Evolutionary conservation across 2,888 invertebrate species (phyloP).

Genomic region (Daptonema setosum): DNA sequence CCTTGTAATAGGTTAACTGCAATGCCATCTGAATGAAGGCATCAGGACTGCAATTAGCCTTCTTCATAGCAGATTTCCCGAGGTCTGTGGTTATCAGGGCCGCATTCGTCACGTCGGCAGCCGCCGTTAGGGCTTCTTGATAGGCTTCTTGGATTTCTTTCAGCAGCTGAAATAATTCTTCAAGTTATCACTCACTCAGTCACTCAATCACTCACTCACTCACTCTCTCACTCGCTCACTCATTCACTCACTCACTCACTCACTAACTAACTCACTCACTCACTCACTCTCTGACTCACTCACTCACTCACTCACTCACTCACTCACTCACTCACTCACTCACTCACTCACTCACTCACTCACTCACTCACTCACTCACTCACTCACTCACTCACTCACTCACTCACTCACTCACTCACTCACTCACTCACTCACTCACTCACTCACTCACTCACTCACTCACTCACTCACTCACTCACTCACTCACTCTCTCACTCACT

Average conservation of each 20-base stretch:
- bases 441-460: neutral
- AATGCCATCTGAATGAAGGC: conserved; percentile 90
- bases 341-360: neutral
- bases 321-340: neutral
- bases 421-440: neutral
- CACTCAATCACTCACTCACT: conserved; percentile 4
- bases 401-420: neutral
- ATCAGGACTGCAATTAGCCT: conserved; percentile 72
- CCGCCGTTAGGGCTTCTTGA: conserved; percentile 39
- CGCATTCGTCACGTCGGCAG: conserved; percentile 67
- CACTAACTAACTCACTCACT: neutral
- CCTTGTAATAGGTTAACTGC: conserved; percentile 68
- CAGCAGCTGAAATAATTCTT: conserved; percentile 7
- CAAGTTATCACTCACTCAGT: neutral
- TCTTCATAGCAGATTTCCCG: conserved; percentile 85
- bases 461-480: neutral
- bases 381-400: neutral
- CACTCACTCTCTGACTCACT: neutral
- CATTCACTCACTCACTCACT: conserved; percentile 31
- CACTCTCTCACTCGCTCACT: conserved; percentile 49
- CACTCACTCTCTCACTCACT: neutral
- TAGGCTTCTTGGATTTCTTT: conserved; percentile 15
- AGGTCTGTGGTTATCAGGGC: conserved; percentile 60
- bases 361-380: neutral
- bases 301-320: neutral